Evolutionary conservation across 2,888 invertebrate species (phyloP).

Genomic region (Diploptera punctata): DNA sequence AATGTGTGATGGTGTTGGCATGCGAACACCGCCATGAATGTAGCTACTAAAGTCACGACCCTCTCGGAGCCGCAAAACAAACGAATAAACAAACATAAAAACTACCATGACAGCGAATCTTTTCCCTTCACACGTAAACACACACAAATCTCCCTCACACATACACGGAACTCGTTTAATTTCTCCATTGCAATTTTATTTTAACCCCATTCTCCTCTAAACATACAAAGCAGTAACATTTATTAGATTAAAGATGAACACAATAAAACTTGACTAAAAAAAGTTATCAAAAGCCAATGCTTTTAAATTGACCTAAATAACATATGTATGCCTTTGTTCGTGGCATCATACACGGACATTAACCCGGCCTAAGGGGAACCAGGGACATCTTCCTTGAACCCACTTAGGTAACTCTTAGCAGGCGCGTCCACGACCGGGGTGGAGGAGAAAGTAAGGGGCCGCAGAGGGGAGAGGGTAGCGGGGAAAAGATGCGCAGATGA

Average conservation of each 20-base stretch:
- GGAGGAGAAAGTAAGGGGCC: no score
- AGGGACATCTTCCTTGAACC: no score
- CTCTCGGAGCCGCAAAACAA: neutral
- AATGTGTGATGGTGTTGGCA: no score
- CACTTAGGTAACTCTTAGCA: no score
- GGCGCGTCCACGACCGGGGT: no score
- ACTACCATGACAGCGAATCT: neutral
- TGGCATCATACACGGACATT: no score
- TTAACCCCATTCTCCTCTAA: neutral
- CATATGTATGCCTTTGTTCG: no score
- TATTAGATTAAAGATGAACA: neutral
- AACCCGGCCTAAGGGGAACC: no score
- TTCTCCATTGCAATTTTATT: neutral
- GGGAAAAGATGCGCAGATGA: no score
- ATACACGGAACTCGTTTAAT: neutral
- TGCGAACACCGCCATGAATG: neutral
- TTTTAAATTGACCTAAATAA: neutral
- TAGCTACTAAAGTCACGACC: neutral
- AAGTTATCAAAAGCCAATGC: neutral
- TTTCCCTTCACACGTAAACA: neutral
- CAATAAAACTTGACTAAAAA: neutral
- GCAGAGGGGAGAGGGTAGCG: no score
- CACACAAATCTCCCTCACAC: no score
- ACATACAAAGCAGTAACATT: neutral
- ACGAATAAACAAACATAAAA: no score